Evolutionary conservation across 2,113 vertebrate genomes (phyloP), one percentile per base, ranked within the genome.

Genomic region (Mus spicilegus): DNA sequence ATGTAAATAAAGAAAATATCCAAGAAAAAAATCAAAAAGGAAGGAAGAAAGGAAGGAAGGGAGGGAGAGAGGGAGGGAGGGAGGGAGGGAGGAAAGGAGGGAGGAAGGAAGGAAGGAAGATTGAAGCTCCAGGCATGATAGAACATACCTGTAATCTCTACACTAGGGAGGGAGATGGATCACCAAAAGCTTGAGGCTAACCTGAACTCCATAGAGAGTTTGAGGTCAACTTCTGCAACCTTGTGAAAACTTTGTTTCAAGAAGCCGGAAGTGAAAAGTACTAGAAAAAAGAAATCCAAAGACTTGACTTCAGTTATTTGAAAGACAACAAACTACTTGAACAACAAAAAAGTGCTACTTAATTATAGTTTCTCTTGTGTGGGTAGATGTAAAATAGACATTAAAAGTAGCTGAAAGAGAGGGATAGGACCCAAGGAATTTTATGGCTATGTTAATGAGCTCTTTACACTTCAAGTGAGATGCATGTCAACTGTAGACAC

Each of bases 311-410:
- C 56, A 72, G 16, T 77, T 91, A 75, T 91, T n/a, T 67, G n/a
- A 93, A 90, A 80, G 67, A 72, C 5, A 77, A 28, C 11, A 91
- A 51, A 70, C 12, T 69, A 77, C 58, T 91, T 87, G 85, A 91
- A 49, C 28, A 80, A 65, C 63, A 63, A 63, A 24, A 56, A 69
- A 73, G 88, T 20, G 88, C 36, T 91, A 77, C 36, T 89, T 91
- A 85, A 67, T 75, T 78, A 42, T 30, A 54, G 5, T 16, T 56
- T 56, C 94, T 84, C 26, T 72, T 88, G n/a, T n/a, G 73, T 87
- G 78, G 77, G 46, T 36, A 81, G 30, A 80, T 75, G 5, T 61
- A 87, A 81, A 94, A 67, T 39, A 87, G 8, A 81, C 70, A 49
- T 82, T 6, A 39, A 96, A 92, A 30, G 28, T 58, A 77, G 28